Percentiles rank a stretch among this genome's conserved stretches.
Evolutionary conservation across 2,797 vertebrate species (phyloP).

Genomic region (Alectoris magna): DNA sequence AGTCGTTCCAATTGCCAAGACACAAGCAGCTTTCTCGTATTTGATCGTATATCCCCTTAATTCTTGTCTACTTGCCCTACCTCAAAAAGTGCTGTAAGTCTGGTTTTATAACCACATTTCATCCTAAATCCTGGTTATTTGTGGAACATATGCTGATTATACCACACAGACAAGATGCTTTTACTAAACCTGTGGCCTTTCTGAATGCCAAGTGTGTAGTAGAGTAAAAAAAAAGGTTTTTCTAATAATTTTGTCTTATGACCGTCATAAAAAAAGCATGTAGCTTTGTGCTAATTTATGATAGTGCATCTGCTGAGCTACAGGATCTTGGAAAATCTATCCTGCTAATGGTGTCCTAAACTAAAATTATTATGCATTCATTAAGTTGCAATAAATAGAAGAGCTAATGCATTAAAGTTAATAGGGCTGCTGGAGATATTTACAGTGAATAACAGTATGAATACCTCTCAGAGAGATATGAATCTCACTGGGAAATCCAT

Average conservation of each 20-base stretch:
- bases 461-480: constrained; percentile 16
- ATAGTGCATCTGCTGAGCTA: constrained; percentile 36
- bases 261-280: not conserved
- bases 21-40: not conserved
- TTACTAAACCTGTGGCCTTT: not conserved
- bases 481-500: constrained; percentile 30
- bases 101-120: not conserved
- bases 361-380: constrained; percentile 67
- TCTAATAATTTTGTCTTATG: constrained; percentile 57
- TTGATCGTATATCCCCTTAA: not conserved
- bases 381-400: constrained; percentile 65
- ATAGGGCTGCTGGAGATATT: constrained; percentile 61
- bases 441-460: constrained; percentile 39
- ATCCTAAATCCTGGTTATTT: not conserved
- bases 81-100: not conserved
- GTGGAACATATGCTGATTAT: constrained; percentile 5
- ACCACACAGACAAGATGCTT: not conserved
- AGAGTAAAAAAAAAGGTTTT: constrained; percentile 16
- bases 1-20: not conserved
- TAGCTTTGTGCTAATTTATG: constrained; percentile 27
- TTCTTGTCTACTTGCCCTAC: not conserved
- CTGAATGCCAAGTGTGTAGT: not conserved
- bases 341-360: constrained; percentile 45
- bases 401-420: constrained; percentile 60
- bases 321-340: constrained; percentile 50